These are phyloP conservation scores for Dasyprocta punctata DNA, from an alignment of 2,113 vertebrate genomes.

Conservation along the genomic window DNA sequence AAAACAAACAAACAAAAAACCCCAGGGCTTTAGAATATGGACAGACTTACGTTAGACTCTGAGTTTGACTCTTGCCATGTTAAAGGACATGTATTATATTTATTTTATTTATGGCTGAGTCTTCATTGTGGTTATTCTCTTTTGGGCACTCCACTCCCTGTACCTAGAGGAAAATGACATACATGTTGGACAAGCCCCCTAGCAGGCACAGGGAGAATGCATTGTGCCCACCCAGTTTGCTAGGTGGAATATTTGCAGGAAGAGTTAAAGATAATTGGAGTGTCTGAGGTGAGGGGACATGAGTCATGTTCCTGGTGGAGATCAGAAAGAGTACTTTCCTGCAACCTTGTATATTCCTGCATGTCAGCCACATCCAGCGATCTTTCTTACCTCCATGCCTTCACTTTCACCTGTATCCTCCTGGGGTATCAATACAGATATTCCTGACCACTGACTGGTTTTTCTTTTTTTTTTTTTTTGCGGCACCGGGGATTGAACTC, in stretches of 20 bases:
- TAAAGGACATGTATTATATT: background rate
- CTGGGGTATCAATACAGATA: background rate
- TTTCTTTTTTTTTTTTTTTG: too few relatives aligned
- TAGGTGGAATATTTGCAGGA: background rate
- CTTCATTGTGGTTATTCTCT: background rate
- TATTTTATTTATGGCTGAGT: constrained; percentile 5
- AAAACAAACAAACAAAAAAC: background rate
- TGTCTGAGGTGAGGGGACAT: background rate
- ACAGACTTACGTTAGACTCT: constrained; percentile 7
- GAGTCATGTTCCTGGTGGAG: background rate
- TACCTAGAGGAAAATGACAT: constrained; percentile 2
- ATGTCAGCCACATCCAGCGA: background rate
- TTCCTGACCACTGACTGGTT: background rate
- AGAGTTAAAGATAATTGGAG: background rate
- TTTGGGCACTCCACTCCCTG: background rate
- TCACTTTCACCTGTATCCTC: background rate
- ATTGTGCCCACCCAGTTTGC: background rate
- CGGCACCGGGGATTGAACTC: too few relatives aligned
- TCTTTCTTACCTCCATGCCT: background rate
- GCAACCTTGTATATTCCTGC: background rate
- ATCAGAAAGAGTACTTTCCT: background rate
- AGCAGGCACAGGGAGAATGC: background rate
- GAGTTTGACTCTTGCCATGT: background rate
- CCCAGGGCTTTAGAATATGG: background rate
- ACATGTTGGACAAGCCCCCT: background rate